Evolutionary conservation across 2,888 invertebrate genomes (phyloP), one percentile per base, ranked within the genome.

Genomic region (Sussaba pulchella): DNA sequence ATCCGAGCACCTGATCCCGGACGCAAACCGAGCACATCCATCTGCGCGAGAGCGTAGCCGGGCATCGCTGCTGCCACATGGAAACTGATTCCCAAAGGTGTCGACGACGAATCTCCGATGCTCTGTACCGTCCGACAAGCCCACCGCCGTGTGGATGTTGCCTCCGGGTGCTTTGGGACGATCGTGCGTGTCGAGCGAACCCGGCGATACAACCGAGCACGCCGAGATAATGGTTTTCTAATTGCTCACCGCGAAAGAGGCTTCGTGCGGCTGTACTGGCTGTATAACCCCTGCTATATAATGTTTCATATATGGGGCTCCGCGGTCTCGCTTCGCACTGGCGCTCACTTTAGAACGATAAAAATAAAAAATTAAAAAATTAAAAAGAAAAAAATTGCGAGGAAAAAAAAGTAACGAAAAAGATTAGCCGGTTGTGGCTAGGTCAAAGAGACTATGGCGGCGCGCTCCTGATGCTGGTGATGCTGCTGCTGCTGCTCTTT

Each of bases 171-270:
- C 24, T 47, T 14, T 8, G 14, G 57, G 14, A 43, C 43, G 19
- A 52, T 70, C 24, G 21, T 4, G 52, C 21, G 41, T 14, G 50
- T 75, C 67, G 45, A 9, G 45, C 31, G 4, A 6, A 31, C 6
- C 2, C 31, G 67, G 61, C 66, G 66, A 74, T 74, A 64, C 57
- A 21, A 39, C 82, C 80, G 70, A 57, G 71, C 77, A 82, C 74
- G 63, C 50, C 64, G 79, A 82, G 85, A 87, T 89, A 89, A 90
- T 90, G 88, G 87, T 84, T 87, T 88, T 88, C 89, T 88, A 89
- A 89, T 89, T 89, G 87, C 87, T 81, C 78, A 71, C 59, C 64
- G 66, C 73, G 47, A 78, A 45, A 31, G 43, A 45, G 57, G 79
- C 31, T 59, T 67, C 66, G 66, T 2, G 31, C 31, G 47, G 54